Evolutionary conservation across 2,797 vertebrate genomes (phyloP).

Genomic region (Tachyglossus aculeatus): DNA sequence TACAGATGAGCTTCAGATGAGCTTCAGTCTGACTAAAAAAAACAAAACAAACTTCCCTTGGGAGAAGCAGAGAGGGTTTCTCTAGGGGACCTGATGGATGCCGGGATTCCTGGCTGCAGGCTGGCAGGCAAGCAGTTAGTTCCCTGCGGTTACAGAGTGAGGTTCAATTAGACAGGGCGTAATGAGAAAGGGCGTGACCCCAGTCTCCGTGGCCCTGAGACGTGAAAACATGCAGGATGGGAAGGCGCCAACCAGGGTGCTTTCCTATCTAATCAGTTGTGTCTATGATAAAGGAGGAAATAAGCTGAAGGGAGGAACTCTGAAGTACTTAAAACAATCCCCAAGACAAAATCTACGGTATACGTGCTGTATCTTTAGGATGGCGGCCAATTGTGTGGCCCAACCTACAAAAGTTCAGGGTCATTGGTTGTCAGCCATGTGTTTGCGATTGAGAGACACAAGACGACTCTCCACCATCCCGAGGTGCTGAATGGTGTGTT

Average conservation of each 20-base stretch:
- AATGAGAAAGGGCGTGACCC: slow-evolving; percentile 59
- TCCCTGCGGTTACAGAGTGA: slow-evolving; percentile 50
- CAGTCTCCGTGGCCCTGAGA: slow-evolving; percentile 8
- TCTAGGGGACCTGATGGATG: too few species aligned
- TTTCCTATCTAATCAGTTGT: slow-evolving; percentile 75
- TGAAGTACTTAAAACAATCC: slow-evolving; percentile 72
- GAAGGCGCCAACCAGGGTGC: slow-evolving; percentile 67
- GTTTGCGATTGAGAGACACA: slow-evolving; percentile 10
- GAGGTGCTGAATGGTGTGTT: background rate
- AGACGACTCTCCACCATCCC: background rate
- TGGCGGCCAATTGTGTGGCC: slow-evolving; percentile 49
- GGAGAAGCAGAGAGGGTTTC: too few species aligned
- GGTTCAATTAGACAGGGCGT: slow-evolving; percentile 48
- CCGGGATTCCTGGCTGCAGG: too few species aligned
- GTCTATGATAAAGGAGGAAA: slow-evolving; percentile 75
- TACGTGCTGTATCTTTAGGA: slow-evolving; percentile 61
- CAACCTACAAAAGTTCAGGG: slow-evolving; percentile 26
- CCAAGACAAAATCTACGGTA: slow-evolving; percentile 54
- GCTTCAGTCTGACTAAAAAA: too few species aligned
- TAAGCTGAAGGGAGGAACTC: slow-evolving; percentile 62
- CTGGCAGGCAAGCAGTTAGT: background rate
- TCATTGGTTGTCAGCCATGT: slow-evolving; percentile 14
- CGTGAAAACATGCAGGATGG: slow-evolving; percentile 68
- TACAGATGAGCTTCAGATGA: too few species aligned
- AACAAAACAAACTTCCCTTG: too few species aligned